Evolutionary conservation across 2,888 invertebrate genomes (phyloP), one percentile per base, ranked within the genome.

Genomic region (Rhamphomyia laevipes): DNA sequence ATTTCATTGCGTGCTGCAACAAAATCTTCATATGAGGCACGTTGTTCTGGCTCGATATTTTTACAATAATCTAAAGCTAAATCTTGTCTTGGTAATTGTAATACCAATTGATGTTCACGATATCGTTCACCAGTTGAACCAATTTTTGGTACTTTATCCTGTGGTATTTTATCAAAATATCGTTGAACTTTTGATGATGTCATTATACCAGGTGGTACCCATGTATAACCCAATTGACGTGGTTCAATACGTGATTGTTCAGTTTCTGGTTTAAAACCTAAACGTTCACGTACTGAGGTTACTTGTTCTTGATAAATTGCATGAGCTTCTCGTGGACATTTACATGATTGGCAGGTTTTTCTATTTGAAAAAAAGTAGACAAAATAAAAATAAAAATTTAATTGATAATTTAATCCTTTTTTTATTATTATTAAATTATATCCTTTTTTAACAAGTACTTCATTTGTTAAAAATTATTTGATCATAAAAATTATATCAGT

Each of bases 61-160:
- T 84, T 82, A 71, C 94, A 94, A 66, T 93, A 92, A 47, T 85
- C 82, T 59, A 89, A 74, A 10, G 92, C 86, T 51, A 96, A 78
- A 68, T 97, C 97, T 73, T 95, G 94, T 68, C 87, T 87, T 38
- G 97, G 97, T 63, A 97, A 75, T 73, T 97, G 96, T 54, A 80
- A 76, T 55, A 90, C 84, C 61, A 97, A 74, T 63, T 90, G 86
- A 59, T 83, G 80, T 63, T 86, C 86, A 45, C 91, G 75, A 66
- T 84, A 78, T 56, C 82, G 79, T 67, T 90, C 90, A 4, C 91
- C 92, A 41, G 80, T 76, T n/a, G 84, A 79, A 53, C 84, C 85
- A 52, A 82, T 63, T 55, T 78, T 74, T 40, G 87, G 86, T 55
- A 85, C 68, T 77, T 89, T 79, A 63, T 88, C 85, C 44, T 82